Evolutionary conservation across 37 sponge, comb jelly and placozoan species (phyloP).

Genomic region (Oopsacas minuta): DNA sequence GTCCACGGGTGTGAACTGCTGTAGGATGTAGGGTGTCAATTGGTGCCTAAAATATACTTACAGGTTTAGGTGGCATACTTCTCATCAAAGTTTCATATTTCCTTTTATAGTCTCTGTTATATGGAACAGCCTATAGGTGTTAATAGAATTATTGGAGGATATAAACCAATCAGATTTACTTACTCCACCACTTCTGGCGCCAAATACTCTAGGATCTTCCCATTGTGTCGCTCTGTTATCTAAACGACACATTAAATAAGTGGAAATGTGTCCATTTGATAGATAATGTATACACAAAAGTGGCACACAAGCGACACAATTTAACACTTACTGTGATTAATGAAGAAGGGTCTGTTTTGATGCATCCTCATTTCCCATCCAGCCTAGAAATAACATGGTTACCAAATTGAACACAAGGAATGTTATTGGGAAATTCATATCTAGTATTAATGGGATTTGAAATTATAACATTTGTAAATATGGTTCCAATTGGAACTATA

Average conservation of each 20-base stretch:
- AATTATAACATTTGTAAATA: not conserved
- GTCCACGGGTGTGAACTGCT: no score
- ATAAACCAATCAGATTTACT: no score
- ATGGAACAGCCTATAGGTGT: conserved; percentile 39
- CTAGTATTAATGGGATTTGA: not conserved
- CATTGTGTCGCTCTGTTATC: conserved; percentile 57
- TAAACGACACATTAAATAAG: not conserved
- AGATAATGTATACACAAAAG: not conserved
- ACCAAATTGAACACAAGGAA: not conserved
- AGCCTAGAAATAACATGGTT: conserved; percentile 26
- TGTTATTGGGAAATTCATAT: no score
- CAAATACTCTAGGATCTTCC: conserved; percentile 79
- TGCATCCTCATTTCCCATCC: conserved; percentile 71
- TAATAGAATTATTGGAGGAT: no score
- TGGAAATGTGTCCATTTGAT: not conserved
- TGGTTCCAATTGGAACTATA: not conserved
- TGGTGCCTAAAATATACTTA: conserved; percentile 20
- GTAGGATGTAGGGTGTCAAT: not conserved
- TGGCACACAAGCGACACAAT: not conserved
- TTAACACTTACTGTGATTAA: conserved; percentile 73
- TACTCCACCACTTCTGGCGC: not conserved
- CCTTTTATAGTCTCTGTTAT: conserved; percentile 71
- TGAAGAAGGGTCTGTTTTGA: conserved; percentile 59
- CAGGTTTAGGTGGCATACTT: conserved; percentile 44
- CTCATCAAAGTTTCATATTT: conserved; percentile 66